phyloP scores from a whole-genome alignment of 2,797 vertebrate species.

The Halcyon badia region DNA sequence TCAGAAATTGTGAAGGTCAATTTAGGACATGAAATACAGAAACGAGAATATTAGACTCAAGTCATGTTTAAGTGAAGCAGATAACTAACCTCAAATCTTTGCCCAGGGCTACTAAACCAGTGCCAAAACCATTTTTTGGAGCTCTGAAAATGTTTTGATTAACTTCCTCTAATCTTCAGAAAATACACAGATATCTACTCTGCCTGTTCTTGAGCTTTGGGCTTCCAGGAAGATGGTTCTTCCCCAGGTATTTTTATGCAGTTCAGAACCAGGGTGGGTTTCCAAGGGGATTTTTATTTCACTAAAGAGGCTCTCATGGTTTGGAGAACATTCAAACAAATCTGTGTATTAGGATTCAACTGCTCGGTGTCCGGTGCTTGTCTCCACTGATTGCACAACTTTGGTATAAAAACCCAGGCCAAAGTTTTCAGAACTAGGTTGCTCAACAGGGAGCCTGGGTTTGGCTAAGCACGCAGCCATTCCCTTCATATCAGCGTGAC shows the following conservation, averaged over 20 bases:
- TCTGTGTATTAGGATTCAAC: not conserved
- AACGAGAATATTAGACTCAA: not conserved
- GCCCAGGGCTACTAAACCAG: not conserved
- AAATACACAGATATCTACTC: not conserved
- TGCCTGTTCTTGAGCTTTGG: not conserved
- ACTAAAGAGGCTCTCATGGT: not conserved
- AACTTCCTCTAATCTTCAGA: not conserved
- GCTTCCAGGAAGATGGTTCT: not conserved
- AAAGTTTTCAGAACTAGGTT: not conserved
- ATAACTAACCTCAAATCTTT: slow-evolving; percentile 41
- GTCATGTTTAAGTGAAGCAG: not conserved
- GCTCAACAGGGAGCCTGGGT: not conserved
- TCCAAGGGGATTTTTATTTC: not conserved
- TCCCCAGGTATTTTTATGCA: not conserved
- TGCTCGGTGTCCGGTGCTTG: not conserved
- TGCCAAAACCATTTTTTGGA: not conserved
- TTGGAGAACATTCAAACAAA: not conserved
- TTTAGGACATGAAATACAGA: slow-evolving; percentile 30
- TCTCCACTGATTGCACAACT: not conserved
- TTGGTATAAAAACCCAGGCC: not conserved
- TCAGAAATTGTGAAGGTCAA: slow-evolving; percentile 19
- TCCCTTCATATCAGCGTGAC: not conserved
- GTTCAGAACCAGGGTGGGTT: not conserved
- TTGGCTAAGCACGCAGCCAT: not conserved
- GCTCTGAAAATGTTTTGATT: not conserved